A percentile compares a stretch with the other conserved stretches of the same genome.
Conservation (phyloP, 1,140 invertebrate genomes). For the Brachionus rotundiformis region DNA sequence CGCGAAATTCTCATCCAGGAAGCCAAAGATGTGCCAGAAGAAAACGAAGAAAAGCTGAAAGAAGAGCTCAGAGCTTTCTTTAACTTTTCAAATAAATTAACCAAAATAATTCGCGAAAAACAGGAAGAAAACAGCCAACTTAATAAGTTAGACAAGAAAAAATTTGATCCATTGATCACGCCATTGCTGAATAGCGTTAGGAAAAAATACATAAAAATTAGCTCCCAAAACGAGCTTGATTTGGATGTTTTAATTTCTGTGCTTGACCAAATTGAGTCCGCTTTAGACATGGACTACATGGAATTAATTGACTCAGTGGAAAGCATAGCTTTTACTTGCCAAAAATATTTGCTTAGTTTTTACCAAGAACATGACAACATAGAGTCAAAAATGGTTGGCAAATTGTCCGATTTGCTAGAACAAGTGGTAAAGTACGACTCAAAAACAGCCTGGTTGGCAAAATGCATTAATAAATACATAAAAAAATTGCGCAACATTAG, state of each 20-base stretch:
- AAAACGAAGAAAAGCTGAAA: not conserved
- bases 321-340: not conserved
- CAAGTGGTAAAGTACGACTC: slow-evolving; percentile 4
- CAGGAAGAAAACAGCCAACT: slow-evolving; percentile 10
- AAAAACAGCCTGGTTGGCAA: not conserved
- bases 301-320: not conserved
- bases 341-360: slow-evolving; percentile 24
- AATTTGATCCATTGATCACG: not conserved
- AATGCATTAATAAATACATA: not conserved
- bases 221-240: not conserved
- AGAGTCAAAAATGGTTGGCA: not conserved
- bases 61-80: not conserved
- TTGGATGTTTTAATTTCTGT: not conserved
- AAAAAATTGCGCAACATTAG: not conserved
- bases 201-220: not conserved
- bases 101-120: not conserved
- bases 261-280: not conserved
- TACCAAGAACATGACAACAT: not conserved
- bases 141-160: not conserved
- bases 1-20: not conserved
- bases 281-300: not conserved
- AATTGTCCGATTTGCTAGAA: not conserved
- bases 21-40: not conserved
- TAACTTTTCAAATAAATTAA: slow-evolving; percentile 3
- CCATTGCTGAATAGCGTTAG: not conserved